Conservation (phyloP, 1,140 invertebrate genomes). For the Papilio polyxenes region DNA sequence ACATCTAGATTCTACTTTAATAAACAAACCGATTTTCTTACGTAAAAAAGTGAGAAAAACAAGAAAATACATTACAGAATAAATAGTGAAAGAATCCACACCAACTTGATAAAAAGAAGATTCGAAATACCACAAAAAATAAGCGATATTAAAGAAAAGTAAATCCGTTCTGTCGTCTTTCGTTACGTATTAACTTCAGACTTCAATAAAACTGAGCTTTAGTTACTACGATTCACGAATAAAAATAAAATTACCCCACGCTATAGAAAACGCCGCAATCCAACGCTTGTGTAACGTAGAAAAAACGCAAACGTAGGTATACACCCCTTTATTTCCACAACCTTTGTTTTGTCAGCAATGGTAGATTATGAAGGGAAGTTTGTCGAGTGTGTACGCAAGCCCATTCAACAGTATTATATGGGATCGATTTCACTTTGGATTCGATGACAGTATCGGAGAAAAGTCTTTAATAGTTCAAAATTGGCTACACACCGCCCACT, state of each 20-base stretch:
- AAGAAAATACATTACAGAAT: background rate
- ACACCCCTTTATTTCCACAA: background rate
- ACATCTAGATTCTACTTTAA: too few relatives aligned
- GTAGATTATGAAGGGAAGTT: background rate
- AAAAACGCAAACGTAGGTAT: background rate
- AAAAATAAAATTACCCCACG: slow-evolving; percentile 1
- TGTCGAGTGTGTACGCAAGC: background rate
- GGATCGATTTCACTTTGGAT: background rate
- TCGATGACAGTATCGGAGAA: background rate
- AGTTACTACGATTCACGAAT: background rate
- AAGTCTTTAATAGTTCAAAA: background rate
- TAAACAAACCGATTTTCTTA: too few relatives aligned
- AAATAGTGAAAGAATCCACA: background rate
- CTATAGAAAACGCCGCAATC: background rate
- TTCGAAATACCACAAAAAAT: background rate
- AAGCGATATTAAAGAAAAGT: background rate
- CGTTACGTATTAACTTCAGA: background rate
- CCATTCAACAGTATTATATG: slow-evolving; percentile 7
- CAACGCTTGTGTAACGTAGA: background rate
- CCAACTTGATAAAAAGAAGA: too few relatives aligned
- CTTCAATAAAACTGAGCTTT: background rate
- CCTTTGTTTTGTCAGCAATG: slow-evolving; percentile 17
- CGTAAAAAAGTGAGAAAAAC: too few relatives aligned
- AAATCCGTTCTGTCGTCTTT: background rate
- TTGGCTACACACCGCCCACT: background rate